These are phyloP conservation scores for Priocnemis perturbator DNA, from an alignment of 2,888 invertebrate species.

Conservation along the genomic window DNA sequence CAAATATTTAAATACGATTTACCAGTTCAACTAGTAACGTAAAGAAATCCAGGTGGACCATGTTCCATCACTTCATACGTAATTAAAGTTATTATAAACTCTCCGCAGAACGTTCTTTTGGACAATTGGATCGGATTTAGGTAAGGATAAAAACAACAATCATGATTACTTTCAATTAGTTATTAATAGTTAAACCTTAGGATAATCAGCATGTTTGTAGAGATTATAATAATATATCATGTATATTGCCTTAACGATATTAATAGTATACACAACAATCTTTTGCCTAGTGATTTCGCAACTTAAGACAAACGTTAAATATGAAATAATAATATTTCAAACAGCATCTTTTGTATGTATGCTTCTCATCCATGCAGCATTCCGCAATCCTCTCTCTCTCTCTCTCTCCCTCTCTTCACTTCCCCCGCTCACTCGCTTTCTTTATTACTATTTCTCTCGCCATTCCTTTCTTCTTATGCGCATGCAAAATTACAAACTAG, in stretches of 20 bases:
- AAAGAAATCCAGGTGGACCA: no score
- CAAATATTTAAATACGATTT: no score
- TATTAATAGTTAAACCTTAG: conserved; percentile 66
- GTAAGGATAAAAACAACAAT: conserved; percentile 42
- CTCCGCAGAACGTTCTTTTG: no score
- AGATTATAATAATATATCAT: conserved; percentile 65
- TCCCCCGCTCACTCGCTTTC: conserved; percentile 20
- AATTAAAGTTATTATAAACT: no score
- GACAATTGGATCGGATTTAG: conserved; percentile 17
- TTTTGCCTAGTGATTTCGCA: conserved; percentile 41
- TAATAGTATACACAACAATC: conserved; percentile 64
- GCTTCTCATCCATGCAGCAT: conserved; percentile 45
- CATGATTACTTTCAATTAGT: conserved; percentile 62
- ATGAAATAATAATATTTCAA: conserved; percentile 50
- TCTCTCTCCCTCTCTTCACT: conserved; percentile 24
- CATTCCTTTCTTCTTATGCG: conserved; percentile 21
- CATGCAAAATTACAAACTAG: conserved; percentile 66
- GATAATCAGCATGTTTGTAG: conserved; percentile 62
- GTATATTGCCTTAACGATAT: conserved; percentile 56
- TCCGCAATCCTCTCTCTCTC: conserved; percentile 12
- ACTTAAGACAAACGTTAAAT: conserved; percentile 61
- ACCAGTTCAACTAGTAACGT: no score
- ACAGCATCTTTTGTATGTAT: conserved; percentile 45
- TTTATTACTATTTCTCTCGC: conserved; percentile 40
- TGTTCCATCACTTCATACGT: no score